Evolutionary conservation across 2,113 vertebrate species (phyloP).

Genomic region (rabbit (Oryctolagus cuniculus)): DNA sequence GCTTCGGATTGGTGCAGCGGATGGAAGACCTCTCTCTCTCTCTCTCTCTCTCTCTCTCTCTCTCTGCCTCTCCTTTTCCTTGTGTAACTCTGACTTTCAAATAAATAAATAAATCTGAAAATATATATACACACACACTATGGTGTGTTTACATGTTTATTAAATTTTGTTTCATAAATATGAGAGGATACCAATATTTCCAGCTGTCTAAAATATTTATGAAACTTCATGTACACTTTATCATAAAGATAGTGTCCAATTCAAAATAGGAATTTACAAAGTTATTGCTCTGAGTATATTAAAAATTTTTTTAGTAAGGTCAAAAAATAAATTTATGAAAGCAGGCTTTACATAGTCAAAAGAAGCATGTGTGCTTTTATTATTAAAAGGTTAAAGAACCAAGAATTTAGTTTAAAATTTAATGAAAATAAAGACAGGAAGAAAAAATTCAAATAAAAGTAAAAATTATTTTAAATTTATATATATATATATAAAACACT

Average conservation of each 20-base stretch:
- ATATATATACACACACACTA: too few relatives aligned
- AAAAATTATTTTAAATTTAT: background rate
- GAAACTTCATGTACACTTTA: background rate
- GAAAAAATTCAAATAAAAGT: background rate
- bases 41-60: too few relatives aligned
- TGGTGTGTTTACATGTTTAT: background rate
- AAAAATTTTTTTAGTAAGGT: background rate
- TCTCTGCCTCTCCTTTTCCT: too few relatives aligned
- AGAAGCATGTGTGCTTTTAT: background rate
- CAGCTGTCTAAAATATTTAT: background rate
- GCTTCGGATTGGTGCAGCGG: too few relatives aligned
- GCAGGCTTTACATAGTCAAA: background rate
- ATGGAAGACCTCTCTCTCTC: too few relatives aligned
- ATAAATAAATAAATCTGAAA: too few relatives aligned
- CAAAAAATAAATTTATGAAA: background rate
- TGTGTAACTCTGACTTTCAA: too few relatives aligned
- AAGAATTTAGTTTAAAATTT: background rate
- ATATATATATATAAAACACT: too few relatives aligned
- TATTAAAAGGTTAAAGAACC: background rate
- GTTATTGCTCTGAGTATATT: background rate
- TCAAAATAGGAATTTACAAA: background rate
- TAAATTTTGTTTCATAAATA: background rate
- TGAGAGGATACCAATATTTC: background rate
- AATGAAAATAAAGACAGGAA: background rate
- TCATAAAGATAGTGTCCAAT: background rate